Evolutionary conservation across 2,888 invertebrate genomes (phyloP), one percentile per base, ranked within the genome.

Genomic region (Thumatha senex): DNA sequence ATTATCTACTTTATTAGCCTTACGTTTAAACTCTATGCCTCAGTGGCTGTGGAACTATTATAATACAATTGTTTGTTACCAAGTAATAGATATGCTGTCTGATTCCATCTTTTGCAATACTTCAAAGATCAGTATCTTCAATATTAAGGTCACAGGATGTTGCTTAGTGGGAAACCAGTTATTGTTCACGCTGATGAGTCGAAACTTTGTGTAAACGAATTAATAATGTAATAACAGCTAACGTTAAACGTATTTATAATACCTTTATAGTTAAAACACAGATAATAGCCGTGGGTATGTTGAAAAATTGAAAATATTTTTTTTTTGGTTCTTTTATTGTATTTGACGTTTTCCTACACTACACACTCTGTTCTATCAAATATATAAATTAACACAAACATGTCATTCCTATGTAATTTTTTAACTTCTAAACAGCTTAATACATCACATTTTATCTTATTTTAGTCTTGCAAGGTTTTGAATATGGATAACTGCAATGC

Each of bases 141-240:
- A 24, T 24, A 24, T 24, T 60, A 76, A 80, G 78, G 80, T 68
- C 72, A 55, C 63, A 79, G 84, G 84, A 82, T 76, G 74, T 82
- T 82, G 67, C 73, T 61, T 43, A 52, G 48, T 51, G 54, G 57
- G 67, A 56, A 65, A 59, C 58, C 14, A 43, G 53, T 63, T 52
- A 52, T 56, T 52, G 31, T 52, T 52, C 46, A 40, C 34, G 13
- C 29, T 43, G 46, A 51, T 46, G 40, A 46, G 10, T 51, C 35
- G 38, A 51, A 47, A 51, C 40, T 39, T 41, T 39, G 39, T 34
- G 30, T 45, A 30, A 34, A 45, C 12, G 33, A 34, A 39, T 39
- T 44, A 38, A 49, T 45, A 40, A 39, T 13, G 11, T 30, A 40
- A 45, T 39, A 30, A 50, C 30, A 31, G 9, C 24, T 41, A 36